Conservation (phyloP, 2,113 vertebrate genomes). For the Panthera tigris region DNA sequence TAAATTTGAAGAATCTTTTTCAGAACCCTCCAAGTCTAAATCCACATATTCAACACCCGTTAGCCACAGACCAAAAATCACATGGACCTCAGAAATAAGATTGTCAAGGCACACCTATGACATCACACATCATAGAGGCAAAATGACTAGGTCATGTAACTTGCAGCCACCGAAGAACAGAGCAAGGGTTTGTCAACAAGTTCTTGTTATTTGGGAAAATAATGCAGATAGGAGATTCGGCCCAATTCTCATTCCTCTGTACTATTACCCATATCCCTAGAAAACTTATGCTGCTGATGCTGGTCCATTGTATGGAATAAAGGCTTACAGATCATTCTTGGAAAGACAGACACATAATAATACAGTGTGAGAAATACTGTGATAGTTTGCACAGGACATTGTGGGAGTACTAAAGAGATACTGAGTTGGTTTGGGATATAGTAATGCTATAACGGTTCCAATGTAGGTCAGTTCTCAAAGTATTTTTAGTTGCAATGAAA, state of each 20-base stretch:
- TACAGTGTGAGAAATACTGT: background rate
- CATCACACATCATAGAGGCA: background rate
- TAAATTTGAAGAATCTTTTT: conserved; percentile 4
- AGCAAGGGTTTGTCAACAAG: background rate
- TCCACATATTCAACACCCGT: background rate
- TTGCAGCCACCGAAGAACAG: background rate
- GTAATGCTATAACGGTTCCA: background rate
- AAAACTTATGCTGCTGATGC: background rate
- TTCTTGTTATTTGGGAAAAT: background rate
- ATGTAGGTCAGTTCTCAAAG: background rate
- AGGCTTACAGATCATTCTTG: background rate
- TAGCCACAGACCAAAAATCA: background rate
- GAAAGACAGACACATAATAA: background rate
- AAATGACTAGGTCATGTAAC: background rate
- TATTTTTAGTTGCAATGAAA: conserved; percentile 29
- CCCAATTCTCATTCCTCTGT: background rate
- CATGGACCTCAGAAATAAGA: background rate
- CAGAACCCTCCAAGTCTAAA: background rate
- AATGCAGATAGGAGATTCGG: background rate
- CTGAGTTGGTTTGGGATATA: conserved; percentile 1
- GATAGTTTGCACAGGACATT: background rate
- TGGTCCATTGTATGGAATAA: background rate
- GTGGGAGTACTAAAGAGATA: background rate
- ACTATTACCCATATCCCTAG: background rate
- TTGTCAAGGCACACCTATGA: background rate